phyloP scores from a whole-genome alignment of 2,113 vertebrate species.

The Syngnathoides biaculeatus region DNA sequence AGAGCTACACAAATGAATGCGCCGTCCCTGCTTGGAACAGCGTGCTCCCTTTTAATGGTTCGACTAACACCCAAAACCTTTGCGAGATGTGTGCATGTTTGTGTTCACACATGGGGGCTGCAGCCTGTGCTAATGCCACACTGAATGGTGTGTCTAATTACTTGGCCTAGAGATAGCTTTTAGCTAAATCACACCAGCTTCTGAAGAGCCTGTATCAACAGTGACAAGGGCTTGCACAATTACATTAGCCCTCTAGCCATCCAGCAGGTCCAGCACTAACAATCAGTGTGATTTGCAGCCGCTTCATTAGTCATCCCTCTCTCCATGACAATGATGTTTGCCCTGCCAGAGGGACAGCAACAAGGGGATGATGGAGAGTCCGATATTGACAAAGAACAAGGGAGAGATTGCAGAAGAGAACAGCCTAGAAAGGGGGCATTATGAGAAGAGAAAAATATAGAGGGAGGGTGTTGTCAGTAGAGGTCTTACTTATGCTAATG shows the following conservation, averaged over 20 bases:
- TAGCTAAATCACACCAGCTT: constrained; percentile 79
- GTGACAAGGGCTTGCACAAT: constrained; percentile 78
- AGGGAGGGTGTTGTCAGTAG: constrained; percentile 48
- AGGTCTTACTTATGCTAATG: constrained; percentile 74
- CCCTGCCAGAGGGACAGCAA: constrained; percentile 44
- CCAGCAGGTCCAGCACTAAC: constrained; percentile 64
- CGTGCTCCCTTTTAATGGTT: constrained; percentile 70
- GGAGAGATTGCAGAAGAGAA: constrained; percentile 32
- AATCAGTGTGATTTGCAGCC: constrained; percentile 72
- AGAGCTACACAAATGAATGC: constrained; percentile 44
- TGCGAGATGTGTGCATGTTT: constrained; percentile 33
- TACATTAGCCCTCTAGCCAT: constrained; percentile 76
- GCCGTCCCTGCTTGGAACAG: constrained; percentile 57
- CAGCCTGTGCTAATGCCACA: constrained; percentile 69
- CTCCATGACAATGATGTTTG: constrained; percentile 72
- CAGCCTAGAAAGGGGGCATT: constrained; percentile 23
- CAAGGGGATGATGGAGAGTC: constrained; percentile 19
- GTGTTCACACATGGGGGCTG: constrained; percentile 44
- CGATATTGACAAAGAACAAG: constrained; percentile 26
- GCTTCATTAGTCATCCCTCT: constrained; percentile 73
- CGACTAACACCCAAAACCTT: constrained; percentile 72
- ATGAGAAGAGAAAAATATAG: constrained; percentile 43
- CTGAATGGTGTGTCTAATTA: constrained; percentile 80
- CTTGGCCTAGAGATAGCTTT: constrained; percentile 81
- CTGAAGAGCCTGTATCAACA: constrained; percentile 81